These are phyloP conservation scores for Zosterops hypoxanthus DNA, from an alignment of 2,113 vertebrate genomes.

Conservation along the genomic window DNA sequence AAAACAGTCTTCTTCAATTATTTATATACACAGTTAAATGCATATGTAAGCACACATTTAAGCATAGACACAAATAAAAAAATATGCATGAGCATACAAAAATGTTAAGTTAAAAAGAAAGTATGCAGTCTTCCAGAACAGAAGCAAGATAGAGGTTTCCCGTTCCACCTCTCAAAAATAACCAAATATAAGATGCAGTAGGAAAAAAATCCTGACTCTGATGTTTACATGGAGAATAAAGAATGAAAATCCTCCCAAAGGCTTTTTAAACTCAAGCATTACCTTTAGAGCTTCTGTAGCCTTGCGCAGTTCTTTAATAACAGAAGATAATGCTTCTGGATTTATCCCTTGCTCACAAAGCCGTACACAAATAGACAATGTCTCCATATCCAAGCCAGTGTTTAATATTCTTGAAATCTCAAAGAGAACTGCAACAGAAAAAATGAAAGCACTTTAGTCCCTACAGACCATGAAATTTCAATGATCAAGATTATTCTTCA, in stretches of 20 bases:
- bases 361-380: constrained; percentile 93
- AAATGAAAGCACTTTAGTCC: not conserved
- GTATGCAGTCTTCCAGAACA: not conserved
- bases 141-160: not conserved
- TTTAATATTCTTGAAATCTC: constrained; percentile 97
- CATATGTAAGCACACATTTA: not conserved
- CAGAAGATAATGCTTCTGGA: constrained; percentile 92
- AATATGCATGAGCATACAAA: not conserved
- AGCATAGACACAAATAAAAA: not conserved
- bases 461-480: not conserved
- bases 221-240: not conserved
- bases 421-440: constrained; percentile 83
- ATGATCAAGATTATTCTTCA: not conserved
- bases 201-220: not conserved
- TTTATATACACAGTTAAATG: not conserved
- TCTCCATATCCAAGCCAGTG: constrained; percentile 97
- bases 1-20: not conserved
- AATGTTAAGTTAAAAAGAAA: not conserved
- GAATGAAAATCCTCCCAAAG: not conserved
- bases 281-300: constrained; percentile 94
- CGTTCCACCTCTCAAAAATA: not conserved
- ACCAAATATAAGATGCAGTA: not conserved
- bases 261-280: not conserved
- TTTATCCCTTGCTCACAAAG: constrained; percentile 99
- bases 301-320: constrained; percentile 95